phyloP scores from a whole-genome alignment of 2,797 vertebrate species.

The Sebastes matsubarae region DNA sequence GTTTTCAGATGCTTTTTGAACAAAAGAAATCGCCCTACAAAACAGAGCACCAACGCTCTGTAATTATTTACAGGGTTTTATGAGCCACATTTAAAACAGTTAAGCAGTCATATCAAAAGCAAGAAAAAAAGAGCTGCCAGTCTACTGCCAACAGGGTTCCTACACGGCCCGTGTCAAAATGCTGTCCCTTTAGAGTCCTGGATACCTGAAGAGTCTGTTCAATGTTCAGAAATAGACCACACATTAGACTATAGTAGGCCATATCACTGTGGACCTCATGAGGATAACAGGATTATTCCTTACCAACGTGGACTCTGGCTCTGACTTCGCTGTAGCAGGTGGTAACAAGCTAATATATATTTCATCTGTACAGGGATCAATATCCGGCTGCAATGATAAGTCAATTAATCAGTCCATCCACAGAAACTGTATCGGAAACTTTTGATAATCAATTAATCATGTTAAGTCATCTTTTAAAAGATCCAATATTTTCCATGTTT shows the following conservation, averaged over 20 bases:
- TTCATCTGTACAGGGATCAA: not conserved
- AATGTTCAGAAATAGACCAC: not conserved
- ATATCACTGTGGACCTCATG: not conserved
- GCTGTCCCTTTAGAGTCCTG: not conserved
- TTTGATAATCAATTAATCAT: not conserved
- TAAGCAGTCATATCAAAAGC: not conserved
- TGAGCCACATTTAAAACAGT: slow-evolving; percentile 1
- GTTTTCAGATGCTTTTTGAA: not conserved
- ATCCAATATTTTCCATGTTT: not conserved
- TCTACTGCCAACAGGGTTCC: not conserved
- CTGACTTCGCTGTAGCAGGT: not conserved
- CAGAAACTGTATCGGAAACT: not conserved
- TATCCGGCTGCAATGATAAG: not conserved
- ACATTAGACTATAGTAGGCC: not conserved
- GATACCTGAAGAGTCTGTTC: not conserved
- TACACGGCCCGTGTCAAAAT: not conserved
- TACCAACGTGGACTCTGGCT: not conserved
- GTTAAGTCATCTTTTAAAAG: not conserved
- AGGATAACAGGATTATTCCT: not conserved
- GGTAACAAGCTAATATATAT: not conserved
- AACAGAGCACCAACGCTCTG: not conserved
- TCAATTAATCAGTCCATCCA: not conserved
- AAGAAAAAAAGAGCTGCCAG: not conserved
- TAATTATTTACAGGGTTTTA: slow-evolving; percentile 28
- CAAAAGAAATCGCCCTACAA: not conserved